Conservation (phyloP, 2,113 vertebrate species). For the Neomonachus schauinslandi region DNA sequence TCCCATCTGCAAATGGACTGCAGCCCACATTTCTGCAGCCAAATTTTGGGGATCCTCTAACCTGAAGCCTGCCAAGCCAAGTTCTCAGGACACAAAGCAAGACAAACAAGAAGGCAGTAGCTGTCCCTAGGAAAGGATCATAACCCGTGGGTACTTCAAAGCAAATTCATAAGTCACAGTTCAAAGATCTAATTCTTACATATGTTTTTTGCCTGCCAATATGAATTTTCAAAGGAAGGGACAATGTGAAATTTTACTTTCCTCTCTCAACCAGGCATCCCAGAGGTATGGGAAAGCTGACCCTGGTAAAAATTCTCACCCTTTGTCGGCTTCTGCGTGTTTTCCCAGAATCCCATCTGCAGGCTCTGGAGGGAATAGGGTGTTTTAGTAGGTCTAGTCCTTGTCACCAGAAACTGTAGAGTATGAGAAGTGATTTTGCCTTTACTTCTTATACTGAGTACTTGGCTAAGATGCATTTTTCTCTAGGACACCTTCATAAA, state of each 20-base stretch:
- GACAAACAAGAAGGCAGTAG: not conserved
- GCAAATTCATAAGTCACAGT: not conserved
- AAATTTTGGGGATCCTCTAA: not conserved
- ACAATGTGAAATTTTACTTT: not conserved
- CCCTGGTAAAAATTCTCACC: not conserved
- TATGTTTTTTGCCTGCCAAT: not conserved
- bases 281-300: not conserved
- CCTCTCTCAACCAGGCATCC: not conserved
- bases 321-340: not conserved
- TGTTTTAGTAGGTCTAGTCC: not conserved
- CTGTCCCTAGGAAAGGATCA: not conserved
- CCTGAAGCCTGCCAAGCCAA: not conserved
- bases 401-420: not conserved
- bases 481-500: not conserved
- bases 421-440: not conserved
- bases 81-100: not conserved
- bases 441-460: not conserved
- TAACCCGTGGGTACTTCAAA: not conserved
- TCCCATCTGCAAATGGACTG: not conserved
- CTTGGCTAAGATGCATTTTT: not conserved
- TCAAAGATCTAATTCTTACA: not conserved
- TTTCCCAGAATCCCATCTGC: not conserved
- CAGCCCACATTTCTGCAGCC: not conserved
- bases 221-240: not conserved
- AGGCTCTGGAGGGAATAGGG: not conserved